A percentile compares a stretch with the other conserved stretches of the same genome.
Conservation (phyloP, 2,797 vertebrate genomes). For the Tadarida brasiliensis region DNA sequence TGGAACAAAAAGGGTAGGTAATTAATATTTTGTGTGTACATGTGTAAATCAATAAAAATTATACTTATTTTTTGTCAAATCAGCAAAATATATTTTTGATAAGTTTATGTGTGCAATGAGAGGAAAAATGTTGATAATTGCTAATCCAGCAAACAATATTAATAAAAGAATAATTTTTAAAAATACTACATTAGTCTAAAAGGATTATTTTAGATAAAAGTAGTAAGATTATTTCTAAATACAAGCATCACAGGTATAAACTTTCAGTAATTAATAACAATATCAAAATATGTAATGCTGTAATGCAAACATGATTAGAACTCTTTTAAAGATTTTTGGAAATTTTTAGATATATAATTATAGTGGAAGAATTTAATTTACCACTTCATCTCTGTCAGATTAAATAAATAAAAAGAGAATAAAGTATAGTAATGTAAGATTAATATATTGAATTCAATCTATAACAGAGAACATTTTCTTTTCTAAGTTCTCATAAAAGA, state of each 20-base stretch:
- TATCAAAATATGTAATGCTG: conserved; percentile 21
- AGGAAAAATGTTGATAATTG: not conserved
- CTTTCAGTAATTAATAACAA: not conserved
- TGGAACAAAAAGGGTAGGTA: not conserved
- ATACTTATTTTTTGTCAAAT: not conserved
- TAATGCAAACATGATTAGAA: not conserved
- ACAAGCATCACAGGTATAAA: not conserved
- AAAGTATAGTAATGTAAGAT: not conserved
- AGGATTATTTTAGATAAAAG: conserved; percentile 25
- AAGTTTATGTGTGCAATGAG: not conserved
- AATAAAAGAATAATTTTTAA: not conserved
- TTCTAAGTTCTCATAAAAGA: not conserved
- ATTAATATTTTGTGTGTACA: not conserved
- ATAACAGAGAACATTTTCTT: not conserved
- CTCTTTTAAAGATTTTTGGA: not conserved
- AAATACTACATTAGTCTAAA: not conserved
- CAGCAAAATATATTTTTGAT: not conserved
- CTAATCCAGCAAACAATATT: not conserved
- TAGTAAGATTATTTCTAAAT: not conserved
- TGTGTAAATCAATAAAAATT: not conserved
- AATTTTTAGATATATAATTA: not conserved
- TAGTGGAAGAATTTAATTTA: not conserved
- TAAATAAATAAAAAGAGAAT: not conserved
- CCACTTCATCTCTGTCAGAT: not conserved
- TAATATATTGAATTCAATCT: not conserved